These are phyloP conservation scores for Panthera tigris DNA, from an alignment of 2,113 vertebrate genomes.

Conservation along the genomic window DNA sequence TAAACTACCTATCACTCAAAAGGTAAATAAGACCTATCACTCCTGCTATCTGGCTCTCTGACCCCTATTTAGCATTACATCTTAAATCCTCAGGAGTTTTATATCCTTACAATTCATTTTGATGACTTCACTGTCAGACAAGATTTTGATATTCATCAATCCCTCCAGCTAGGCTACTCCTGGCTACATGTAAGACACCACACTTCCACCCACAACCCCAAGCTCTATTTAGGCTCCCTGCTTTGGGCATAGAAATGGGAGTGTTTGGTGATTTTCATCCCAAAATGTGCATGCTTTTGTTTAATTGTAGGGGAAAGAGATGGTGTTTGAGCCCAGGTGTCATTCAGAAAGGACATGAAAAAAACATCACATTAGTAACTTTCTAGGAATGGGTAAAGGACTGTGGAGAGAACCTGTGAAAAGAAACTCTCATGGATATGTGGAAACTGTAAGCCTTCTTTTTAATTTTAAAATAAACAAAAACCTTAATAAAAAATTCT, in stretches of 20 bases:
- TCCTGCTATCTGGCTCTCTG: background rate
- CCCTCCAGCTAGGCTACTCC: background rate
- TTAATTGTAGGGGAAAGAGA: background rate
- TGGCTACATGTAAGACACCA: background rate
- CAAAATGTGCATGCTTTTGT: background rate
- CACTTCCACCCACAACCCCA: background rate
- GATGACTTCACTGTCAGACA: background rate
- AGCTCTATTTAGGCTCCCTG: background rate
- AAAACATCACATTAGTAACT: background rate
- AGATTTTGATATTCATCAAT: background rate
- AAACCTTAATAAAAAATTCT: background rate
- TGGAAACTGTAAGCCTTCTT: background rate
- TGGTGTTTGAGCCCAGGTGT: background rate
- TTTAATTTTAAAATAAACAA: background rate
- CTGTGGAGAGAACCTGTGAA: background rate
- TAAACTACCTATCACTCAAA: background rate
- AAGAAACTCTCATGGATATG: background rate
- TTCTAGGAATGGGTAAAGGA: background rate
- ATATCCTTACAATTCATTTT: background rate
- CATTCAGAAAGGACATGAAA: background rate
- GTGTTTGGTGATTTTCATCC: background rate
- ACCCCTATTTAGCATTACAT: background rate
- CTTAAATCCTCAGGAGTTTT: background rate
- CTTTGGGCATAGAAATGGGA: background rate
- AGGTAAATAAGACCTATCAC: background rate